These are phyloP conservation scores for Ctenicera cuprea DNA, from an alignment of 2,888 invertebrate genomes.

Conservation along the genomic window DNA sequence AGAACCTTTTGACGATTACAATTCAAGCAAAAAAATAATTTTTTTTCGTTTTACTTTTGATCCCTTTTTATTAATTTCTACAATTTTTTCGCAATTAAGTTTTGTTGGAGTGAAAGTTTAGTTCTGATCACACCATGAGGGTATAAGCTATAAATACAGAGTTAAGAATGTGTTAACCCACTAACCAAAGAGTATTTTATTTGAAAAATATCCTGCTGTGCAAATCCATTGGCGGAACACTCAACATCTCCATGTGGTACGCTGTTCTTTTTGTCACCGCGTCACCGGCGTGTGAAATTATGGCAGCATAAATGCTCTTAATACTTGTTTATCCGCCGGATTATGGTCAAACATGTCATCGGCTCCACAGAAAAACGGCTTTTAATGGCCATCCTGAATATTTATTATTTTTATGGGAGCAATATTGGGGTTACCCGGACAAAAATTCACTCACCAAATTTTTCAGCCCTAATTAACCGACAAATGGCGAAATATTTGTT, in stretches of 20 bases:
- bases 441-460: neutral
- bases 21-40: neutral
- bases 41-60: too few species aligned
- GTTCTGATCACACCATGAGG: too few species aligned
- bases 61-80: too few species aligned
- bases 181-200: slow-evolving; percentile 7
- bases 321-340: slow-evolving; percentile 54
- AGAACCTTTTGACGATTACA: neutral
- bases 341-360: slow-evolving; percentile 54
- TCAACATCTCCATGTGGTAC: slow-evolving; percentile 62
- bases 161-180: slow-evolving; percentile 7
- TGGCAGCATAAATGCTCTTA: slow-evolving; percentile 54
- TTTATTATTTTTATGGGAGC: slow-evolving; percentile 33
- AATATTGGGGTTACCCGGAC: neutral
- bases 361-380: slow-evolving; percentile 41
- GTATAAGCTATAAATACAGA: too few species aligned
- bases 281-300: slow-evolving; percentile 54
- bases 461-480: slow-evolving; percentile 1
- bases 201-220: slow-evolving; percentile 63
- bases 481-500: neutral
- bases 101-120: neutral
- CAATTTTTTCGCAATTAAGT: too few species aligned
- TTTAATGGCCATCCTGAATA: slow-evolving; percentile 37
- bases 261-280: slow-evolving; percentile 61
- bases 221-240: slow-evolving; percentile 66